Conservation (phyloP, 2,888 invertebrate species). For the Pecten maximus region DNA sequence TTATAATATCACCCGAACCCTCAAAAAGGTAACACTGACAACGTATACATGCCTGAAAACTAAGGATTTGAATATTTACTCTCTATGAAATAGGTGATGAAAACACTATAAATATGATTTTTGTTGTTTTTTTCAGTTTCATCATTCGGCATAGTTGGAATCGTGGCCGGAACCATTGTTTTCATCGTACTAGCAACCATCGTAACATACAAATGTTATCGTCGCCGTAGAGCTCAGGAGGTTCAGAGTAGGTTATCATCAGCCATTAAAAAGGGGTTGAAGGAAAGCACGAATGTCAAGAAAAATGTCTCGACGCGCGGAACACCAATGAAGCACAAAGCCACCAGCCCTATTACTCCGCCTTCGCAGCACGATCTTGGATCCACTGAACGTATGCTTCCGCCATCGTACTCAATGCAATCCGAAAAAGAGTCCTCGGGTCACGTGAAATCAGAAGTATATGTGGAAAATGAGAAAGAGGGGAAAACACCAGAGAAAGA, state of each 20-base stretch:
- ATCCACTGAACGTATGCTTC: slow-evolving; percentile 73
- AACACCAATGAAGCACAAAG: slow-evolving; percentile 80
- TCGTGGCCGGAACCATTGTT: slow-evolving; percentile 86
- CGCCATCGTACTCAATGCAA: slow-evolving; percentile 66
- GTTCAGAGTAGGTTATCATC: slow-evolving; percentile 78
- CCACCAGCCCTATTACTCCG: slow-evolving; percentile 77
- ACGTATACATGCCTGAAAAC: too few relatives aligned
- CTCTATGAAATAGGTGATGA: too few relatives aligned
- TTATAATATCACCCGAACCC: too few relatives aligned
- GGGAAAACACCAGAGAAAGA: slow-evolving; percentile 80
- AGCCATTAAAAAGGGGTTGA: slow-evolving; percentile 81
- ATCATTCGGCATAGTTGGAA: slow-evolving; percentile 85
- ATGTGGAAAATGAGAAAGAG: slow-evolving; percentile 84
- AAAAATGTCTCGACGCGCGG: slow-evolving; percentile 90
- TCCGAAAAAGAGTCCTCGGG: slow-evolving; percentile 52
- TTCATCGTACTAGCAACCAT: slow-evolving; percentile 86
- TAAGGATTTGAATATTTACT: too few relatives aligned
- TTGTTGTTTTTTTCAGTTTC: slow-evolving; percentile 73
- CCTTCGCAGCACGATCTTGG: slow-evolving; percentile 67
- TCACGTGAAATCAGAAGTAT: slow-evolving; percentile 75
- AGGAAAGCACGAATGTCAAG: slow-evolving; percentile 84
- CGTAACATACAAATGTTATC: slow-evolving; percentile 87
- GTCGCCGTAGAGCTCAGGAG: slow-evolving; percentile 84
- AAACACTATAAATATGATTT: background rate
- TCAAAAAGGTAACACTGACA: too few relatives aligned